Conservation (phyloP, 2,797 vertebrate genomes). For the Anisognathus igniventris region DNA sequence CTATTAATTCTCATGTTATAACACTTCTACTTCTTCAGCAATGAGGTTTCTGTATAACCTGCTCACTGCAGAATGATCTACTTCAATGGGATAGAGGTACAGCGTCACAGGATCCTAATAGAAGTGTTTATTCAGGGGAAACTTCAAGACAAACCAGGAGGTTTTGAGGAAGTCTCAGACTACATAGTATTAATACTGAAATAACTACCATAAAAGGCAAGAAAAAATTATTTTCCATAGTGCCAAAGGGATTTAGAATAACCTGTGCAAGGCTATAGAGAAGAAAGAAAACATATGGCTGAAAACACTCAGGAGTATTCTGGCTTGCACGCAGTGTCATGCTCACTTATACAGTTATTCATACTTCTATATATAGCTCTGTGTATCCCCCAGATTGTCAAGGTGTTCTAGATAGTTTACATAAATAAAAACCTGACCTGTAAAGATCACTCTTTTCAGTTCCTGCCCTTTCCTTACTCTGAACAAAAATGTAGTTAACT, state of each 20-base stretch:
- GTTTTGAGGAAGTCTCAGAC: background rate
- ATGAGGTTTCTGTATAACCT: background rate
- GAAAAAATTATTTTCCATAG: background rate
- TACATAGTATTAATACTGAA: background rate
- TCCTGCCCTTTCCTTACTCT: background rate
- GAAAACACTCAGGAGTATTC: background rate
- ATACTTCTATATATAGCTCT: conserved; percentile 28
- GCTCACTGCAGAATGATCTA: background rate
- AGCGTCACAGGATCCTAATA: background rate
- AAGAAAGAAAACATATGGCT: conserved; percentile 6
- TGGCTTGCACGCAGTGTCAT: background rate
- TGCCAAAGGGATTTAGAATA: background rate
- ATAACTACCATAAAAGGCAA: background rate
- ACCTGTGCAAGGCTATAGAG: background rate
- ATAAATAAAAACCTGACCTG: background rate
- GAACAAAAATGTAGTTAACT: background rate
- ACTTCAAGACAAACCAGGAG: background rate
- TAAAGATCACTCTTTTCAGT: background rate
- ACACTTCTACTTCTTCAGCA: background rate
- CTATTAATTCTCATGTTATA: background rate
- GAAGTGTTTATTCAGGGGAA: background rate
- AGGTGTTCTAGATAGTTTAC: background rate
- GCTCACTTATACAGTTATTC: background rate
- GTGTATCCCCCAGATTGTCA: background rate
- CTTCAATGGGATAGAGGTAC: background rate